Base-by-base conservation (phyloP, 1,140 invertebrate genomes). In the Harlomillsia oculata region DNA sequence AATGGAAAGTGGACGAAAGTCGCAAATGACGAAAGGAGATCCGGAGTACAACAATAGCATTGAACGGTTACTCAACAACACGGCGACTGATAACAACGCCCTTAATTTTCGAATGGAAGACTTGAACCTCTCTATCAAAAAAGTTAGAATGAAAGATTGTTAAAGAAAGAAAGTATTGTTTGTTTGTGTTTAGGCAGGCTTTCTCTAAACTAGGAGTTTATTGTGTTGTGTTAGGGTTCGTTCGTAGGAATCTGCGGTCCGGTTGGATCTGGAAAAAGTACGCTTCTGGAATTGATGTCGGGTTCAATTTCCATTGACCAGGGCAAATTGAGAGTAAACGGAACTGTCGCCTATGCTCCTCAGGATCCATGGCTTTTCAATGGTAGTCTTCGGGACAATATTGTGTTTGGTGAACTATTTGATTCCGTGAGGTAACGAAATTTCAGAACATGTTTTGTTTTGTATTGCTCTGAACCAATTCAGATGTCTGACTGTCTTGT, bases 371-470 rank as follows among this genome's bases (percentile, higher is more conserved):
- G 52, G 58, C 75, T 81, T 0, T 80, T 80, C 56, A 79, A 77
- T 0, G 75, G 77, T 1, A 75, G 75, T 0, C 70, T 82, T 0
- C 66, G 82, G 34, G 81, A 89, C 56, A 91, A 91, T 69, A 86
- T 90, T 39, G 63, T 85, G 0, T 79, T 82, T 66, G 78, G 75
- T 28, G 66, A 71, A 43, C 32, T 63, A 5, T 77, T 74, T 66
- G 69, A 77, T 57, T 56, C 64, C n/a, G 69, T 68, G 52, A 60
- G 66, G 69, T 69, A 29, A 59, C 43, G 43, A 44, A 30, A 29
- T 2, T 30, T n/a, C 11, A 39, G 14, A 9, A 34, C 5, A 43
- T 13, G 30, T 11, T 2, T 13, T 8, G 3, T 53, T 21, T 18
- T 21, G 25, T 4, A 14, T 5, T 21, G n/a, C 1, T 21, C 16